These are phyloP conservation scores for Lanius ludovicianus DNA, from an alignment of 2,113 vertebrate species.

Conservation along the genomic window DNA sequence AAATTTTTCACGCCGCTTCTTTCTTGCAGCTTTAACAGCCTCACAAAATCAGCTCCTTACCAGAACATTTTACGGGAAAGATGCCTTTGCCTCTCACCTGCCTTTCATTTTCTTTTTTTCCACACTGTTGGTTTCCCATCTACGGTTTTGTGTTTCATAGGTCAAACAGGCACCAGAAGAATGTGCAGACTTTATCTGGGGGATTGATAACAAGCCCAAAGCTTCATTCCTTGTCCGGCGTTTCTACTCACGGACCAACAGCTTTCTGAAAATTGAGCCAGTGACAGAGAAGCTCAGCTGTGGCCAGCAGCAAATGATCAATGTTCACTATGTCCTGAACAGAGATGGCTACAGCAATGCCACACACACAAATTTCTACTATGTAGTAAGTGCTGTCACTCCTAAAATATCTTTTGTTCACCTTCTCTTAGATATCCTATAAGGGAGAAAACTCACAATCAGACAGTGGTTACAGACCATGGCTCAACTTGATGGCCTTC, in stretches of 20 bases:
- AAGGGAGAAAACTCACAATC: neutral
- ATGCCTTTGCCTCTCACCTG: neutral
- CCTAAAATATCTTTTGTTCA: neutral
- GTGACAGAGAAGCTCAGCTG: constrained; percentile 60
- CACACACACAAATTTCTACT: constrained; percentile 53
- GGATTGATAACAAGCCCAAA: neutral
- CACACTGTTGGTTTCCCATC: neutral
- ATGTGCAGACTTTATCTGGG: constrained; percentile 60
- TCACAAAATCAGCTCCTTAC: neutral
- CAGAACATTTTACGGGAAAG: neutral
- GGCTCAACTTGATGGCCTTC: neutral
- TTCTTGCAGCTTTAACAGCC: neutral
- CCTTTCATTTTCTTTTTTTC: neutral
- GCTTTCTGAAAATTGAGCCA: constrained; percentile 67
- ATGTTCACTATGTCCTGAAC: constrained; percentile 53
- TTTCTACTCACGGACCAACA: constrained; percentile 72
- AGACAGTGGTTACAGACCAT: neutral
- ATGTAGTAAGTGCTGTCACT: constrained; percentile 54
- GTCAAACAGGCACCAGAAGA: constrained; percentile 13
- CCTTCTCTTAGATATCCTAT: neutral
- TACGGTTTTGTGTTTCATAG: neutral
- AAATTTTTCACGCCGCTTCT: neutral
- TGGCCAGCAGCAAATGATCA: constrained; percentile 12
- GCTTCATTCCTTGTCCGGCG: neutral
- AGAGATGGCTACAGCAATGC: neutral